Conservation (phyloP, 2,113 vertebrate species). For the Proteles cristata region DNA sequence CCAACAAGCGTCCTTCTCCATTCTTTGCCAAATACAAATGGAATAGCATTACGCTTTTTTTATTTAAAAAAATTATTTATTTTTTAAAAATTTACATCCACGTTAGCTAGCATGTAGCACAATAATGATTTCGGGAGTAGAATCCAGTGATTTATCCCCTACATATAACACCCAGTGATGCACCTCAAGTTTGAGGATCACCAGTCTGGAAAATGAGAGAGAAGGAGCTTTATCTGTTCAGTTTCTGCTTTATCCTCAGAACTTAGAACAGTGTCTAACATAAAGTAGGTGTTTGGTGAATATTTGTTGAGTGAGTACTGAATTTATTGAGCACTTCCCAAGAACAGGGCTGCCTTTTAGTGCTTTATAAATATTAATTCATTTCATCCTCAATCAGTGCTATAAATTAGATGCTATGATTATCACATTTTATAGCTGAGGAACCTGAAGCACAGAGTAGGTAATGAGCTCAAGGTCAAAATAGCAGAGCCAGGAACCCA, state of each 20-base stretch:
- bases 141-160: no score
- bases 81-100: no score
- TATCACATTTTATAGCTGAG: background rate
- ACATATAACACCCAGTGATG: no score
- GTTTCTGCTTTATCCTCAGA: background rate
- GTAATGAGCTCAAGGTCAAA: background rate
- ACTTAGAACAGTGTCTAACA: background rate
- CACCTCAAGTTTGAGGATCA: no score
- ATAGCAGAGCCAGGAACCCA: background rate
- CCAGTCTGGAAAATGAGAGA: background rate
- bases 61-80: background rate
- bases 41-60: background rate
- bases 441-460: background rate
- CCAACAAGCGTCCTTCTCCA: background rate
- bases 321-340: background rate
- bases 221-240: background rate
- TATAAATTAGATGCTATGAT: background rate
- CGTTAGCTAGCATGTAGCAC: no score
- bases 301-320: background rate
- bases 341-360: background rate
- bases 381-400: background rate
- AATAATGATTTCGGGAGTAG: no score
- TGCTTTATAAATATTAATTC: background rate
- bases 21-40: background rate
- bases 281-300: background rate